A percentile compares a stretch with the other conserved stretches of the same genome.
These are phyloP conservation scores for Craterocephalus amniculus DNA, from an alignment of 2,797 vertebrate species.

Conservation along the genomic window DNA sequence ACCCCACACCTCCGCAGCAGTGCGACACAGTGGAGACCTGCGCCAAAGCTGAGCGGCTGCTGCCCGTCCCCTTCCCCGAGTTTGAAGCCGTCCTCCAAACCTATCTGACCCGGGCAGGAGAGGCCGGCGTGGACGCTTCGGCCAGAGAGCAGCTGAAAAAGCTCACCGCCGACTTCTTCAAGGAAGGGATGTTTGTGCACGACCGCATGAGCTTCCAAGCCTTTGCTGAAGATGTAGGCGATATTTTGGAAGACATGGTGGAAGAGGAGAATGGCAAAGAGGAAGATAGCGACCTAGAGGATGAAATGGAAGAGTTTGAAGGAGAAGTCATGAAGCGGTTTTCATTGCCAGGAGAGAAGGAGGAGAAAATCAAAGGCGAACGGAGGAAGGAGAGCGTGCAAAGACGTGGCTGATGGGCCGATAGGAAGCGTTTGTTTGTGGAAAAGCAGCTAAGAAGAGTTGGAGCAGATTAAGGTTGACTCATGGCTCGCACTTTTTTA, in stretches of 20 bases:
- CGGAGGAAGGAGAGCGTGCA: constrained; percentile 65
- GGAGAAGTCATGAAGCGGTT: constrained; percentile 79
- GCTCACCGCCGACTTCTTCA: constrained; percentile 81
- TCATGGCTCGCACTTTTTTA: constrained; percentile 41
- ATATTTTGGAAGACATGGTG: constrained; percentile 90
- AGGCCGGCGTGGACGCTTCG: constrained; percentile 54
- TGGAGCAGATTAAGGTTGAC: constrained; percentile 30
- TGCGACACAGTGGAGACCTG: constrained; percentile 83
- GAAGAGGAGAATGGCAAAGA: constrained; percentile 63
- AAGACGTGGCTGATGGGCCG: constrained; percentile 61
- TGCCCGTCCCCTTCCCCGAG: constrained; percentile 54
- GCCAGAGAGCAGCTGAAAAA: constrained; percentile 68
- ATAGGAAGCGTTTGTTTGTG: constrained; percentile 16
- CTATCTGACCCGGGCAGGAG: constrained; percentile 81
- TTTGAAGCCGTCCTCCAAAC: constrained; percentile 70
- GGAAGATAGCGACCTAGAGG: constrained; percentile 69
- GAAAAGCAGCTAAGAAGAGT: constrained; percentile 25
- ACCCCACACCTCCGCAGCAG: constrained; percentile 68
- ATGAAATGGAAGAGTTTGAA: constrained; percentile 82
- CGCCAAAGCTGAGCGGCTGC: constrained; percentile 83
- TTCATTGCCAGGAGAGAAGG: constrained; percentile 48
- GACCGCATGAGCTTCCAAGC: constrained; percentile 88
- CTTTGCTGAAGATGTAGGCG: constrained; percentile 88
- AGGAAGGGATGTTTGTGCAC: constrained; percentile 85
- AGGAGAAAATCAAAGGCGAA: constrained; percentile 56